Base-by-base conservation (phyloP, 2,113 vertebrate species). In the Prinia subflava region DNA sequence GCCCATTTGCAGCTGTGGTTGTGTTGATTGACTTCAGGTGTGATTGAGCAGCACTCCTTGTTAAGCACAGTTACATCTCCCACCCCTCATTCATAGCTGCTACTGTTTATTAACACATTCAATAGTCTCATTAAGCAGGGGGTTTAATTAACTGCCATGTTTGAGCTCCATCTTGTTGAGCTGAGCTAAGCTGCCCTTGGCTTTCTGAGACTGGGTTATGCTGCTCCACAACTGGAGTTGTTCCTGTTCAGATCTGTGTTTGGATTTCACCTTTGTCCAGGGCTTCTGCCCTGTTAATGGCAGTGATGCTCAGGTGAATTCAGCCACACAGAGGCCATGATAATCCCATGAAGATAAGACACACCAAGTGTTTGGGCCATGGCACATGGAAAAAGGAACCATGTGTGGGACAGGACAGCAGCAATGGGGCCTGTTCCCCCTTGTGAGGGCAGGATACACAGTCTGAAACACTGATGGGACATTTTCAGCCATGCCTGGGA, bases 61-160 rank as follows among this genome's bases (percentile, higher is more conserved):
- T 88, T 80, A 65, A 92, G 44, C 64, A 64, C 60, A 91, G 76
- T 86, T 77, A 28, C 16, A 5, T 83, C n/a, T 83, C 70, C 62
- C 30, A 83, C 21, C 33, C 19, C 27, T 94, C 73, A 74, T 69
- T 92, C 76, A n/a, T 68, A 89, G 71, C 67, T 93, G 71, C 33
- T 92, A 19, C 59, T 92, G 46, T 86, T 92, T 63, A 83, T 93
- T 90, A 94, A 74, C 71, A 52, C 25, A 15, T 92, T 86, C 75
- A 86, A 33, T 15, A 55, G 79, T 31, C 50, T 93, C 63, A 59
- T 95, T 93, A 97, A 93, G 39, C 7, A n/a, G 60, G 47, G 52
- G 42, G 35, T 89, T 94, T 96, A 93, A 93, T 93, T 89, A 92
- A 35, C 80, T 94, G 71, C 83, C 47, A 77, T 28, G 11, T 82